These are phyloP conservation scores for Bombycilla garrulus DNA, from an alignment of 2,113 vertebrate species.

Conservation along the genomic window DNA sequence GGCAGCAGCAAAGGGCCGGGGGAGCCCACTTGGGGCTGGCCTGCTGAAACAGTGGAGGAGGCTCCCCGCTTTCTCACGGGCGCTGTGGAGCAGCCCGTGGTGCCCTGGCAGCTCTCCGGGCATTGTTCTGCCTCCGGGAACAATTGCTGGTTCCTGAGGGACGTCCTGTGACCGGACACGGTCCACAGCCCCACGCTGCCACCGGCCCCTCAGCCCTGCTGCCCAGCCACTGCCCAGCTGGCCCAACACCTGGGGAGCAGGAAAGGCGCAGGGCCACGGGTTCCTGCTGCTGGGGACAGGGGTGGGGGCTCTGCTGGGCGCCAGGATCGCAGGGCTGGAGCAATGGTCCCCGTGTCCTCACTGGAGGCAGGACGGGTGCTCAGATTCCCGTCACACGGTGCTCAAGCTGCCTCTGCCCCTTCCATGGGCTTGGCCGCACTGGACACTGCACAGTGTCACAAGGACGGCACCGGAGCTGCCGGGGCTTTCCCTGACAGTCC, in stretches of 20 bases:
- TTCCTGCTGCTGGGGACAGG: background rate
- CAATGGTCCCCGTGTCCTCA: accelerated
- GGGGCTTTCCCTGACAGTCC: background rate
- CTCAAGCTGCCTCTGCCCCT: background rate
- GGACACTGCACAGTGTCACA: accelerated
- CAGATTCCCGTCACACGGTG: accelerated
- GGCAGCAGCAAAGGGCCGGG: accelerated
- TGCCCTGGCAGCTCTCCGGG: conserved; percentile 48
- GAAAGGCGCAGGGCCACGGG: accelerated
- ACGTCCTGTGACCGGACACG: conserved; percentile 10
- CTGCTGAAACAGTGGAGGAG: background rate
- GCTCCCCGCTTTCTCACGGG: background rate
- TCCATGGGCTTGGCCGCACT: accelerated
- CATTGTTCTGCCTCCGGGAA: conserved; percentile 43
- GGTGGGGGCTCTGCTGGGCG: accelerated
- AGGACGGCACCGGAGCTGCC: background rate
- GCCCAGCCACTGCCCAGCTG: background rate
- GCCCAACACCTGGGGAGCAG: background rate
- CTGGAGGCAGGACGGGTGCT: accelerated
- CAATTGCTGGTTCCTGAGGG: background rate
- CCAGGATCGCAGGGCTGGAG: accelerated
- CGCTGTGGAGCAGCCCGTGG: background rate
- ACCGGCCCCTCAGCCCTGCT: accelerated
- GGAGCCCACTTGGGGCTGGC: accelerated
- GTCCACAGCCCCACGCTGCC: background rate